Evolutionary conservation across 1,140 invertebrate species (phyloP).

Genomic region (Whitmania pigra): DNA sequence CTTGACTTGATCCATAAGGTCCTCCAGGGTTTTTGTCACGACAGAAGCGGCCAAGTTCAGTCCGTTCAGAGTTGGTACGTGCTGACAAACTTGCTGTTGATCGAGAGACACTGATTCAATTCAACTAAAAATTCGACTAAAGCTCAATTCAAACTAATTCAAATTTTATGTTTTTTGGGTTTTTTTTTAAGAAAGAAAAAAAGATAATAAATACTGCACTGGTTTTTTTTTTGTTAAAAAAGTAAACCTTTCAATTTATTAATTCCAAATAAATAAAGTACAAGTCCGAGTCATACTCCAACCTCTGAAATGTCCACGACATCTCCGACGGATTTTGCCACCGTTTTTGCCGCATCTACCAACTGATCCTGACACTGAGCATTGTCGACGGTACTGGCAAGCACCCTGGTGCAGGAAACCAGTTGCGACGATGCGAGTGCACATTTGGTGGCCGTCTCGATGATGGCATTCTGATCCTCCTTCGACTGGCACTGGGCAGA

Average conservation of each 20-base stretch:
- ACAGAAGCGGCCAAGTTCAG: slow-evolving; percentile 68
- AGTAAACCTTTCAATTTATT: too few species aligned
- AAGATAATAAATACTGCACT: too few species aligned
- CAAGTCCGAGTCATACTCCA: slow-evolving; percentile 11
- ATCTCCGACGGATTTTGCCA: slow-evolving; percentile 76
- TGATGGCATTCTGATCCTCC: slow-evolving; percentile 59
- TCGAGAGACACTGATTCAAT: too few species aligned
- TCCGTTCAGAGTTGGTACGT: slow-evolving; percentile 60
- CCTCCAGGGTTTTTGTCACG: slow-evolving; percentile 76
- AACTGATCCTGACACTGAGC: slow-evolving; percentile 86
- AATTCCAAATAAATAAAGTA: not conserved
- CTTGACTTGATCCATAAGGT: slow-evolving; percentile 79
- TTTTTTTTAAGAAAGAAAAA: too few species aligned
- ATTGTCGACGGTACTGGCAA: slow-evolving; percentile 62
- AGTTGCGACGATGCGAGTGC: slow-evolving; percentile 91
- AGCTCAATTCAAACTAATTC: too few species aligned
- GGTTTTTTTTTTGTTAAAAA: too few species aligned
- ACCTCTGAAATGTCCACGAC: slow-evolving; percentile 68
- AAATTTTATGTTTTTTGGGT: too few species aligned
- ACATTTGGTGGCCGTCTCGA: slow-evolving; percentile 85
- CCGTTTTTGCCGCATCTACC: slow-evolving; percentile 78
- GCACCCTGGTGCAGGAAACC: slow-evolving; percentile 86
- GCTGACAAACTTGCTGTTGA: slow-evolving; percentile 44
- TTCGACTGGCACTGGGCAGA: slow-evolving; percentile 50
- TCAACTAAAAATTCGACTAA: too few species aligned